A percentile compares a stretch with the other conserved stretches of the same genome.
Evolutionary conservation across 2,113 vertebrate species (phyloP).

Genomic region (Ailuropoda melanoleuca): DNA sequence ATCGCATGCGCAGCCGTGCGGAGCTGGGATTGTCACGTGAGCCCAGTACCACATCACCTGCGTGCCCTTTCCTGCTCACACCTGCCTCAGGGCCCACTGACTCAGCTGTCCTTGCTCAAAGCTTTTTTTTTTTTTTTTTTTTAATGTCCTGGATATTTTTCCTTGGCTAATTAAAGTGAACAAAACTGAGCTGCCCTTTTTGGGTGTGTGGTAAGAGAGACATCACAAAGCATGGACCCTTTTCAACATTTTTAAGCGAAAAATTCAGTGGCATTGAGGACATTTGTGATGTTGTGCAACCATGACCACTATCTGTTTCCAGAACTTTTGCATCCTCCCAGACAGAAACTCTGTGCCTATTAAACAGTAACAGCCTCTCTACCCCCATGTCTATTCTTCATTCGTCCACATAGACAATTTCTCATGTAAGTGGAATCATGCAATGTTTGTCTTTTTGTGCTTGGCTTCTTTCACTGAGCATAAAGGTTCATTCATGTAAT

Average conservation of each 20-base stretch:
- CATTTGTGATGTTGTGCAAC: background rate
- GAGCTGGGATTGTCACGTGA: background rate
- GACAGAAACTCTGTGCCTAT: background rate
- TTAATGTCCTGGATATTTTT: background rate
- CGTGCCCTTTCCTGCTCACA: background rate
- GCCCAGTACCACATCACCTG: rapidly evolving
- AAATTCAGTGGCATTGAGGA: background rate
- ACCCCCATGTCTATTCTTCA: rapidly evolving
- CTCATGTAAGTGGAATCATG: background rate
- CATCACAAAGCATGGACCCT: background rate
- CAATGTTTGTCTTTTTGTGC: background rate
- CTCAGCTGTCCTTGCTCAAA: background rate
- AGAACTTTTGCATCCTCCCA: background rate
- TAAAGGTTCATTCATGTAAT: background rate
- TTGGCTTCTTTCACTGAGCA: background rate
- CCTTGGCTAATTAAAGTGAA: background rate
- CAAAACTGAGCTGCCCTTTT: background rate
- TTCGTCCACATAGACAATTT: background rate
- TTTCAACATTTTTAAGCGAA: background rate
- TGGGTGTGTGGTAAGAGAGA: background rate
- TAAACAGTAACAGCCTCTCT: background rate
- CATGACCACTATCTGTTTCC: background rate
- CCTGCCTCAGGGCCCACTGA: background rate
- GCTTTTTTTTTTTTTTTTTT: background rate
- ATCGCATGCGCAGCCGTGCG: rapidly evolving